Evolutionary conservation across 2,113 vertebrate genomes (phyloP), one percentile per base, ranked within the genome.

Genomic region (Progne subis): DNA sequence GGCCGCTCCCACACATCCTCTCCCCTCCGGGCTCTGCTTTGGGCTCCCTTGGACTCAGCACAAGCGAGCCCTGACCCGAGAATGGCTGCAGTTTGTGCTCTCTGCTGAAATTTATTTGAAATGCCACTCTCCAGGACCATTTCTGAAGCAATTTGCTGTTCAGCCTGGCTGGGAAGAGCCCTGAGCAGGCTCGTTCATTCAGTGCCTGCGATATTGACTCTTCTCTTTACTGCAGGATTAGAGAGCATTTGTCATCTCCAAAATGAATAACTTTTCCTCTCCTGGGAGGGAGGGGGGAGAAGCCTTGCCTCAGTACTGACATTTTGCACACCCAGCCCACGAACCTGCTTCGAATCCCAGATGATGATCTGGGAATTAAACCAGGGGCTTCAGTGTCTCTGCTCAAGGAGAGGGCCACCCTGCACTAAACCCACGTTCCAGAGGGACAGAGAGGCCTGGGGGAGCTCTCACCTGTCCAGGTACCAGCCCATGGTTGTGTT

Each of bases 201-300:
- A 70, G 60, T 2, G 3, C 88, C 94, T 82, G 88, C 64, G 71
- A 32, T 93, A 95, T 93, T 96, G 95, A 96, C 95, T 95, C 92
- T 95, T 88, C 87, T 88, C 94, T 75, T 95, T 64, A 93, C 92
- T 86, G 95, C 94, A 86, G 93, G 69, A 47, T 91, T 82, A 80
- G 67, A 69, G 91, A 95, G 87, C 67, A 53, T 97, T 96, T 96
- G 95, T 97, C 95, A 97, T 92, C 93, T 93, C 88, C 11, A 46
- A 92, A 92, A 94, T 86, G 88, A 97, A 90, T 93, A 97, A 93
- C 93, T 92, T 94, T 57, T 67, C 85, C 85, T 75, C 94, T 94
- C 90, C 90, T 37, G 92, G 85, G 94, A 90, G 92, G 85, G 94
- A 90, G 74, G 46, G 89, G 69, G 68, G 64, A 83, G 64, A 92